Percentiles rank a stretch among this genome's conserved stretches.
Evolutionary conservation across 2,797 vertebrate species (phyloP).

Genomic region (Squalus acanthias): DNA sequence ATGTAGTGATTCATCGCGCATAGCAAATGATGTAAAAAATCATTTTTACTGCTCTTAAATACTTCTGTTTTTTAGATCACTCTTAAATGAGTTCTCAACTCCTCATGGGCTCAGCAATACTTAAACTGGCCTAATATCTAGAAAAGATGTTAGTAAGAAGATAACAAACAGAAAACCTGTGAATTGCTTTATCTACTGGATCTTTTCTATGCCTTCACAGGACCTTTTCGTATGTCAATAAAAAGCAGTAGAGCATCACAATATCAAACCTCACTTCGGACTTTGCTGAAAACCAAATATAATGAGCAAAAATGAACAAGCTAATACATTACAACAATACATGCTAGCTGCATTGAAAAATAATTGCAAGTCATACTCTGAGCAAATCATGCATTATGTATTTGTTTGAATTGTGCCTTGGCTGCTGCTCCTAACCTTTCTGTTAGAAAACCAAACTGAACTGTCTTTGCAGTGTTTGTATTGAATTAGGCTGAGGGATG

Average conservation of each 20-base stretch:
- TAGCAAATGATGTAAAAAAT: too few species aligned
- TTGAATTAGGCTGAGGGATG: neutral
- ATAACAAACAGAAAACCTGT: too few species aligned
- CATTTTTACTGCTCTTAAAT: too few species aligned
- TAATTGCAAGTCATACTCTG: neutral
- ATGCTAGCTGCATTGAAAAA: neutral
- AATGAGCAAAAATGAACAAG: neutral
- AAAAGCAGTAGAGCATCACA: neutral
- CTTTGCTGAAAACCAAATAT: neutral
- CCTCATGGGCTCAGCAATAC: too few species aligned
- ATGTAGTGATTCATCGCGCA: too few species aligned
- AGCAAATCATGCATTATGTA: neutral
- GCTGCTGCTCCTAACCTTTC: neutral
- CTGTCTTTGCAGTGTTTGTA: neutral
- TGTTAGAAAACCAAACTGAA: neutral
- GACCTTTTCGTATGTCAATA: neutral
- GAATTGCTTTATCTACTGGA: too few species aligned
- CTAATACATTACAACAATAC: neutral
- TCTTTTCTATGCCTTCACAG: neutral
- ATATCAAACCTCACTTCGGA: neutral
- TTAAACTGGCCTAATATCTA: too few species aligned
- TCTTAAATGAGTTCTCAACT: too few species aligned
- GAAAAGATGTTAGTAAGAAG: too few species aligned
- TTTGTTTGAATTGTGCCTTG: neutral
- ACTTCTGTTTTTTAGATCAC: too few species aligned